phyloP scores from a whole-genome alignment of 2,888 invertebrate species.

The Andrena camellia region DNA sequence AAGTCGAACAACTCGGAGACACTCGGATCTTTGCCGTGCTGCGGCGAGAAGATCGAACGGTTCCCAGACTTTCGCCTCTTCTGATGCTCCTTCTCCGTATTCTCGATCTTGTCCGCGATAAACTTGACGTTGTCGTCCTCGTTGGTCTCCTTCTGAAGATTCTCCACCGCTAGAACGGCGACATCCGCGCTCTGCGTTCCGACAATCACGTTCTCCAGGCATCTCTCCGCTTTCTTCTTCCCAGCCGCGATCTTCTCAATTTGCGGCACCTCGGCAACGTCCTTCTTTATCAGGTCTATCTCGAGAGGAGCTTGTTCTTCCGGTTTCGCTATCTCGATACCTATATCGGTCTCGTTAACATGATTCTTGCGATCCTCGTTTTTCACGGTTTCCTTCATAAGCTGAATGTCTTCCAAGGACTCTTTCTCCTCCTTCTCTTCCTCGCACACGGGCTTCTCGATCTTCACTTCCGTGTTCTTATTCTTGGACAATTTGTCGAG shows the following conservation, averaged over 20 bases:
- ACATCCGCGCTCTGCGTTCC: slow-evolving; percentile 37
- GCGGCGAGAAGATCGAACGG: slow-evolving; percentile 91
- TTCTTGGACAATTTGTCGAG: slow-evolving; percentile 82
- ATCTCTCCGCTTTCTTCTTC: slow-evolving; percentile 56
- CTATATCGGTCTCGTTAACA: slow-evolving; percentile 63
- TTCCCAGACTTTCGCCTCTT: slow-evolving; percentile 84
- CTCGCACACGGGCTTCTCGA: slow-evolving; percentile 46
- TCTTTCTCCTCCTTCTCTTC: slow-evolving; percentile 60
- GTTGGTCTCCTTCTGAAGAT: slow-evolving; percentile 60
- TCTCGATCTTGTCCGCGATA: slow-evolving; percentile 75
- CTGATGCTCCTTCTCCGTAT: slow-evolving; percentile 75
- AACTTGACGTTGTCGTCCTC: slow-evolving; percentile 73
- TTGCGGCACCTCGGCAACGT: slow-evolving; percentile 39
- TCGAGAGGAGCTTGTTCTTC: slow-evolving; percentile 37
- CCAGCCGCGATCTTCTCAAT: slow-evolving; percentile 35
- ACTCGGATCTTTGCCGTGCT: slow-evolving; percentile 87
- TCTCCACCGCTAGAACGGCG: slow-evolving; percentile 27
- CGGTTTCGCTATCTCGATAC: slow-evolving; percentile 46
- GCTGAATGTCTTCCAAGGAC: slow-evolving; percentile 17
- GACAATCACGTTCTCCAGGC: slow-evolving; percentile 18
- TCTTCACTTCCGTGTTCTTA: slow-evolving; percentile 70
- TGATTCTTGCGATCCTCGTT: slow-evolving; percentile 72
- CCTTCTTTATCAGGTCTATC: slow-evolving; percentile 54
- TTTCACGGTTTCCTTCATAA: slow-evolving; percentile 59
- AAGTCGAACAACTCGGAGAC: slow-evolving; percentile 89